These are phyloP conservation scores for Paradoxurus hermaphroditus DNA, from an alignment of 2,113 vertebrate species.

Conservation along the genomic window DNA sequence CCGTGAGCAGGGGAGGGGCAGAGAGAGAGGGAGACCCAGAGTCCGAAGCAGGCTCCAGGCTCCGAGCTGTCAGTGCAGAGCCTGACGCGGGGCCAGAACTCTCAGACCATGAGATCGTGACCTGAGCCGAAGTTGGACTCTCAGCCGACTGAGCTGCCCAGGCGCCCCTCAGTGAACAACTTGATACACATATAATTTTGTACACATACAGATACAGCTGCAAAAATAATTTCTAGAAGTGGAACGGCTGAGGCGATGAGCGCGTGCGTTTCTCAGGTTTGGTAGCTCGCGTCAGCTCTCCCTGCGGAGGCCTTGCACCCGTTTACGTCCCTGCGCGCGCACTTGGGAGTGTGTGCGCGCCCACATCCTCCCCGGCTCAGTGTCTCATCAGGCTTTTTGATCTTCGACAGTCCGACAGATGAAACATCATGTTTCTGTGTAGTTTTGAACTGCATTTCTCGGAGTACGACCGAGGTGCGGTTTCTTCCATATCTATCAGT, in stretches of 20 bases:
- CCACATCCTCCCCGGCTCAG: conserved; percentile 5
- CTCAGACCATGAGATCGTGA: accelerated
- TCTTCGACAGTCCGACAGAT: conserved; percentile 23
- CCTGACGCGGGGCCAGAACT: accelerated
- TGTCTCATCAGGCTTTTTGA: conserved; percentile 11
- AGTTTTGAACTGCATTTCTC: not conserved
- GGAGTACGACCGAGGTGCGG: not conserved
- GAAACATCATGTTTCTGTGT: conserved; percentile 4
- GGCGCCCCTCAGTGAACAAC: not conserved
- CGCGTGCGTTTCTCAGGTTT: not conserved
- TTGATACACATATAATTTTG: not conserved
- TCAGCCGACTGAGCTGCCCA: too few species aligned
- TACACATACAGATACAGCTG: not conserved
- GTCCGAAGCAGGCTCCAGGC: too few species aligned
- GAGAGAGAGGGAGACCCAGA: too few species aligned
- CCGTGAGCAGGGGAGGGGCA: too few species aligned
- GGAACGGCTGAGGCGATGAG: not conserved
- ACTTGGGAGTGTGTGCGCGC: not conserved
- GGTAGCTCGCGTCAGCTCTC: not conserved
- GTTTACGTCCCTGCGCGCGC: not conserved
- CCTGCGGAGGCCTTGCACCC: not conserved
- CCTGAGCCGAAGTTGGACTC: too few species aligned
- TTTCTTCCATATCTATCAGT: not conserved
- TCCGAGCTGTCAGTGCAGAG: too few species aligned
- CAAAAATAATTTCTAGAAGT: not conserved